A percentile compares a stretch with the other conserved stretches of the same genome.
These are phyloP conservation scores for Acrossocheilus fasciatus DNA, from an alignment of 2,797 vertebrate species.

Conservation along the genomic window DNA sequence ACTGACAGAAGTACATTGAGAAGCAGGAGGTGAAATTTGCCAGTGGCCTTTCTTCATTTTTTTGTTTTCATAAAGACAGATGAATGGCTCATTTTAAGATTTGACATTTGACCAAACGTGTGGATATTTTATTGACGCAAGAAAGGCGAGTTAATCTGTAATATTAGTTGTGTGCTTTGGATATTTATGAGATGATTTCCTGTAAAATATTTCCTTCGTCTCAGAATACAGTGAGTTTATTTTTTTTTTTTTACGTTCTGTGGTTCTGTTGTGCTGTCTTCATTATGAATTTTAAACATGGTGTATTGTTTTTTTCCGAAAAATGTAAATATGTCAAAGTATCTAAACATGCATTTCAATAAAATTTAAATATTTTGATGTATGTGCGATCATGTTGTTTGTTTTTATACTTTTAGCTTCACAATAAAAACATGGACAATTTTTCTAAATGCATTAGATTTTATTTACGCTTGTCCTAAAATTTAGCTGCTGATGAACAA, in stretches of 20 bases:
- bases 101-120: slow-evolving; percentile 67
- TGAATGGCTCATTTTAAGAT: slow-evolving; percentile 50
- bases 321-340: slow-evolving; percentile 76
- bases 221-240: slow-evolving; percentile 82
- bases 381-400: background rate
- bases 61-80: slow-evolving; percentile 26
- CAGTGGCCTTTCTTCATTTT: slow-evolving; percentile 65
- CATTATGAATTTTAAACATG: slow-evolving; percentile 77
- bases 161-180: slow-evolving; percentile 83
- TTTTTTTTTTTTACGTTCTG: slow-evolving; percentile 54
- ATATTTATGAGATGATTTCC: slow-evolving; percentile 85
- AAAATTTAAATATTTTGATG: slow-evolving; percentile 88
- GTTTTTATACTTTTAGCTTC: slow-evolving; percentile 18
- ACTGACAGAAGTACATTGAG: slow-evolving; percentile 56
- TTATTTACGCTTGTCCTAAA: slow-evolving; percentile 19
- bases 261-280: slow-evolving; percentile 73
- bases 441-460: background rate
- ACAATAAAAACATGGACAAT: background rate
- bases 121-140: slow-evolving; percentile 51
- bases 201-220: slow-evolving; percentile 80
- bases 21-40: slow-evolving; percentile 69
- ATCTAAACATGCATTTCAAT: slow-evolving; percentile 84
- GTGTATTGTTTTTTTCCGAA: slow-evolving; percentile 60
- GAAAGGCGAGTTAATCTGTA: slow-evolving; percentile 81
- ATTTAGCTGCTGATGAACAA: background rate